Percentiles rank a stretch among this genome's conserved stretches.
phyloP scores from a whole-genome alignment of 2,113 vertebrate species.

The Gavialis gangeticus region DNA sequence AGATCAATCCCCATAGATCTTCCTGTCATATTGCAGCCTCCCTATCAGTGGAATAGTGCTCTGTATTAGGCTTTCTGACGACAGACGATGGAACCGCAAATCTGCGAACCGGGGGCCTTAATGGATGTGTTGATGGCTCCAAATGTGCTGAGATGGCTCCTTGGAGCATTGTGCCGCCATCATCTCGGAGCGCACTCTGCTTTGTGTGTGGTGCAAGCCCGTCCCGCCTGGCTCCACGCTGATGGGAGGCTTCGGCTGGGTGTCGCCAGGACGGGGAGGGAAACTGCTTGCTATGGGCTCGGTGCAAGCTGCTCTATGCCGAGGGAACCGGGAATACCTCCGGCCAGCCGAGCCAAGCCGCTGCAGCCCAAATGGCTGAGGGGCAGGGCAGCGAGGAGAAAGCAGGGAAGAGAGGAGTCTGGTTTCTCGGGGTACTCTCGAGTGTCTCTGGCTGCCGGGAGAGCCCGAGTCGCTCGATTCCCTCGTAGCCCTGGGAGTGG shows the following conservation, averaged over 20 bases:
- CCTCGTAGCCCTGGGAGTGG: too few relatives aligned
- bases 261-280: not conserved
- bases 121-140: constrained; percentile 39
- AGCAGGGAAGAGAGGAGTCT: too few relatives aligned
- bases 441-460: too few relatives aligned
- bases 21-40: not conserved
- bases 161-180: not conserved
- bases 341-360: too few relatives aligned
- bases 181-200: not conserved
- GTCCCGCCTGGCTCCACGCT: not conserved
- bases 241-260: not conserved
- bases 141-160: not conserved
- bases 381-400: too few relatives aligned
- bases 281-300: too few relatives aligned
- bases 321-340: too few relatives aligned
- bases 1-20: constrained; percentile 56
- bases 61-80: constrained; percentile 9
- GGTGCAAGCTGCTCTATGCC: too few relatives aligned
- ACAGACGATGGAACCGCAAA: constrained; percentile 24
- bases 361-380: too few relatives aligned
- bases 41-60: too few relatives aligned
- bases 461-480: too few relatives aligned
- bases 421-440: too few relatives aligned
- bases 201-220: not conserved
- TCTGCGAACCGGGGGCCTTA: not conserved